Evolutionary conservation across 2,888 invertebrate genomes (phyloP).

Genomic region (Sarcophaga carnaria): DNA sequence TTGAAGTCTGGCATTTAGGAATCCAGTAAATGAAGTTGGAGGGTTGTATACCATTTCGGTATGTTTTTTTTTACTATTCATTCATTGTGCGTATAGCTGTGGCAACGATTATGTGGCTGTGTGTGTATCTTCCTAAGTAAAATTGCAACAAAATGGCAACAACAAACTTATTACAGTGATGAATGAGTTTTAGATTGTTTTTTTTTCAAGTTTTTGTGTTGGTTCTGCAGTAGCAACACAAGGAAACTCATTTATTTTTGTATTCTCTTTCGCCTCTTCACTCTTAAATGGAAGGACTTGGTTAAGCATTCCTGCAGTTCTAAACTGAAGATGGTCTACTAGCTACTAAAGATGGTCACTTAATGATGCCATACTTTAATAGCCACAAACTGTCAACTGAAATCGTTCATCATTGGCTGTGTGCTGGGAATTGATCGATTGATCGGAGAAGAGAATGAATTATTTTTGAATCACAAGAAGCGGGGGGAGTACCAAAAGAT

Average conservation of each 20-base stretch:
- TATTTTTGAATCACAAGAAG: no score
- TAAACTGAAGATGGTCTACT: no score
- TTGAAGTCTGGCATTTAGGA: neutral
- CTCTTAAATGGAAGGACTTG: neutral
- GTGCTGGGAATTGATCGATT: no score
- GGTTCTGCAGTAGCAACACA: conserved; percentile 35
- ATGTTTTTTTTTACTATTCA: neutral
- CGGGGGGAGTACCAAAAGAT: no score
- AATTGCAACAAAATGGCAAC: conserved; percentile 24
- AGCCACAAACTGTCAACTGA: no score
- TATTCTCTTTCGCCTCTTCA: conserved; percentile 7
- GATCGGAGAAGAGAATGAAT: no score
- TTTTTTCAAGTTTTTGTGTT: conserved; percentile 5
- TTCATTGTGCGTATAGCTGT: neutral
- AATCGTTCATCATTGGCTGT: no score
- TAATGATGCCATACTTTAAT: no score
- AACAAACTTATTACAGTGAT: conserved; percentile 45
- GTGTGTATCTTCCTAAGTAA: conserved; percentile 17
- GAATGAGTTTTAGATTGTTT: conserved; percentile 61
- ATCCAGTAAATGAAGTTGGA: neutral
- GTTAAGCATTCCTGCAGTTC: conserved; percentile 12
- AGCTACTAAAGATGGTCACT: no score
- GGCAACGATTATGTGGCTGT: neutral
- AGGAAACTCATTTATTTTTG: conserved; percentile 26
- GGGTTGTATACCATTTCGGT: conserved; percentile 13